These are phyloP conservation scores for Cephus sareptanus DNA, from an alignment of 2,888 invertebrate species.

Conservation along the genomic window DNA sequence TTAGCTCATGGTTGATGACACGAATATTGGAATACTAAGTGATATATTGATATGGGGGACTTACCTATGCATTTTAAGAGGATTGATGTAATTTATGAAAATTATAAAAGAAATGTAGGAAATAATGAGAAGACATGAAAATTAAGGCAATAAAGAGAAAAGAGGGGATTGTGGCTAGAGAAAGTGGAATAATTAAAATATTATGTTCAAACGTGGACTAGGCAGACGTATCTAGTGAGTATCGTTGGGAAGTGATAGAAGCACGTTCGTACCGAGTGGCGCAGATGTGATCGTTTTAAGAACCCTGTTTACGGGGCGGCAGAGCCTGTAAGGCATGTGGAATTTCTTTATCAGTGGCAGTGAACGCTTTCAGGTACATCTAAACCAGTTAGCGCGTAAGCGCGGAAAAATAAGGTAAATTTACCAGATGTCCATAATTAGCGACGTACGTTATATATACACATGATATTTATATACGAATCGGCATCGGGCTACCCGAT, in stretches of 20 bases:
- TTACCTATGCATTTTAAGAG: neutral
- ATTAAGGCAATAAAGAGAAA: neutral
- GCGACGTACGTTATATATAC: neutral
- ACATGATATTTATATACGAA: neutral
- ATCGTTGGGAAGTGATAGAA: neutral
- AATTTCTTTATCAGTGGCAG: conserved; percentile 30
- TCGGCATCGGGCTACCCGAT: conserved; percentile 40
- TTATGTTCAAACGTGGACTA: neutral
- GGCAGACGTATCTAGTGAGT: neutral
- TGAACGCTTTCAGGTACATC: conserved; percentile 16
- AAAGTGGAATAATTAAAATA: neutral
- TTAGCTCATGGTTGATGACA: neutral
- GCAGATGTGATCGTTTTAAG: neutral
- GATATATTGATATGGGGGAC: neutral
- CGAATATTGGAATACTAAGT: neutral
- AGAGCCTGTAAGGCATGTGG: conserved; percentile 5
- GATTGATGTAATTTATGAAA: neutral
- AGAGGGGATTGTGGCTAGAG: neutral
- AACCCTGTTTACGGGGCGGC: conserved; percentile 3
- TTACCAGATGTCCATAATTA: neutral
- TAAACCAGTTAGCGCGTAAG: conserved; percentile 21
- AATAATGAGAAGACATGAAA: neutral
- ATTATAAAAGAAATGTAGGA: neutral
- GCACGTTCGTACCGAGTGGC: neutral
- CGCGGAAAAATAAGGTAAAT: neutral